Evolutionary conservation across 1,140 invertebrate genomes (phyloP).

Genomic region (Pteromalus puparum): DNA sequence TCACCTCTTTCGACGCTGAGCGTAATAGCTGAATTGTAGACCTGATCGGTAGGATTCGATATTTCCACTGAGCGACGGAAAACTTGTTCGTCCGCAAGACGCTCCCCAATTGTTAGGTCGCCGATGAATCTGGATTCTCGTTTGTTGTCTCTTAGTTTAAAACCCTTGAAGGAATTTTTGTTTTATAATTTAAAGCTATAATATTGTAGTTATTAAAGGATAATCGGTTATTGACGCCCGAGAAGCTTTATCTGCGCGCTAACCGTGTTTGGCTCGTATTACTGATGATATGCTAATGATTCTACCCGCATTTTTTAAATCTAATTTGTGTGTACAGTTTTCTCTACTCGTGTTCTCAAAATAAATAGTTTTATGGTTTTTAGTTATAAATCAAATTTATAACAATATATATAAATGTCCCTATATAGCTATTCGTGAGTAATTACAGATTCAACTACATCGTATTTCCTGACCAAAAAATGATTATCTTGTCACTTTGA

Average conservation of each 20-base stretch:
- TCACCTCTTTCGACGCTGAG: slow-evolving; percentile 60
- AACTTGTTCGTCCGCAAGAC: slow-evolving; percentile 64
- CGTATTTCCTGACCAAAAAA: no score
- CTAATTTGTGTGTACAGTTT: background rate
- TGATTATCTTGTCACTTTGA: no score
- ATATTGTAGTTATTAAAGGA: background rate
- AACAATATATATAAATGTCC: no score
- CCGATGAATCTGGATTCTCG: slow-evolving; percentile 64
- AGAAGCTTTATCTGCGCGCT: no score
- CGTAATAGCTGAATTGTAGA: slow-evolving; percentile 57
- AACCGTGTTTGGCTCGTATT: no score
- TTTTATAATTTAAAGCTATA: background rate
- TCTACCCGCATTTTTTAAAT: background rate
- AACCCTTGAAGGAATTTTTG: slow-evolving; percentile 6
- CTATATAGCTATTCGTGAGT: no score
- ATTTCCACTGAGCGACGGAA: slow-evolving; percentile 64
- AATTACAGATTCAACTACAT: no score
- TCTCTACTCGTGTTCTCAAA: no score
- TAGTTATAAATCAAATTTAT: no score
- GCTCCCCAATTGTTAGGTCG: slow-evolving; percentile 63
- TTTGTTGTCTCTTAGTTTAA: slow-evolving; percentile 32
- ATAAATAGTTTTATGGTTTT: no score
- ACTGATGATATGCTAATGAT: no score
- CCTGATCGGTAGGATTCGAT: slow-evolving; percentile 61
- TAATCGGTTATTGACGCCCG: background rate